Base-by-base conservation (phyloP, 2,113 vertebrate species). In the Amia ocellicauda region DNA sequence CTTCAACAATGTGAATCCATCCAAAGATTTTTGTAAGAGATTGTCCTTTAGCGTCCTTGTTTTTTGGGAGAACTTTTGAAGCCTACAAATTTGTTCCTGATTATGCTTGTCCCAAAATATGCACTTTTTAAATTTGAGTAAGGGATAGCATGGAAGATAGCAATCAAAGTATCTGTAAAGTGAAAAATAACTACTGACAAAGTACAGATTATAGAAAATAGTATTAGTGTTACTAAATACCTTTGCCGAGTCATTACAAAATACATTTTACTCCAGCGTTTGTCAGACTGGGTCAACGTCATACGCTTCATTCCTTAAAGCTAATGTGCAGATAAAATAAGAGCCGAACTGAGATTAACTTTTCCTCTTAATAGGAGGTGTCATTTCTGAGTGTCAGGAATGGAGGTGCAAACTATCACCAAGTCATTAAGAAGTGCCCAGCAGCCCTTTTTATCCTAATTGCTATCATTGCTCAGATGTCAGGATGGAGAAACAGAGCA, bases 401-500 rank as follows among this genome's bases (percentile, higher is more conserved):
- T 50, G 23, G 27, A 14, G 60, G n/a, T 27, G 13, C 41, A 23
- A 29, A 29, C 28, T 22, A 36, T 52, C 20, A 40, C 29, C 19
- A 45, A 42, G 55, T 58, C 45, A 66, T 58, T 51, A 58, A 49
- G 55, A 14, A 49, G 42, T 47, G 17, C 58, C 58, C 41, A 47
- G 58, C 11, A 58, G 28, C 28, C 55, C 50, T 52, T 24, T 16
- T 13, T 29, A 10, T 28, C 45, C 31, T 58, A 58, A 58, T 58
- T 31, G 43, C 63, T n/a, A 20, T 56, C 56, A 58, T 66, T 49
- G 63, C 63, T 66, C 45, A 40, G 29, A 58, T 36, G 28, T 66
- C 45, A 27, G 14, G 5, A 22, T 28, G 1, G 22, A 27, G 55
- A 50, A 9, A 19, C 22, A n/a, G 45, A 19, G n/a, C 22, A 7